These are phyloP conservation scores for Taxidea taxus DNA, from an alignment of 2,113 vertebrate species.

Conservation along the genomic window DNA sequence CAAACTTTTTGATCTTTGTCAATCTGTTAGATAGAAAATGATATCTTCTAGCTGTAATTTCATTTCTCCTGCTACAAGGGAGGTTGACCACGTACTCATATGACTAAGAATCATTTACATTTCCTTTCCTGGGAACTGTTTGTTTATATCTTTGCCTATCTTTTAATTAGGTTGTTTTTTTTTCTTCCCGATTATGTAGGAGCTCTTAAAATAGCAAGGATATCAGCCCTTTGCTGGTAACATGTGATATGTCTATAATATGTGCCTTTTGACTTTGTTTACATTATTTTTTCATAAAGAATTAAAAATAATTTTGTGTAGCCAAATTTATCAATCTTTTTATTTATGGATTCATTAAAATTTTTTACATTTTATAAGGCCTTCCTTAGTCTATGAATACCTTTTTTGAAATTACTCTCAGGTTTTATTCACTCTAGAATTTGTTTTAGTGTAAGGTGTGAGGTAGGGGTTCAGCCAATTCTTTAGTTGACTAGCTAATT, in stretches of 20 bases:
- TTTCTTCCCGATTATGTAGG: slow-evolving; percentile 34
- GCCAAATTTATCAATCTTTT: slow-evolving; percentile 42
- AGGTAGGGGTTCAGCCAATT: not conserved
- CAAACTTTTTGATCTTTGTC: slow-evolving; percentile 76
- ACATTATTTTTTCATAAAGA: slow-evolving; percentile 21
- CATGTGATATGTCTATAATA: slow-evolving; percentile 37
- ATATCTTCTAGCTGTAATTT: slow-evolving; percentile 52
- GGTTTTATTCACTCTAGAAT: slow-evolving; percentile 8
- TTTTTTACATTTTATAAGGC: not conserved
- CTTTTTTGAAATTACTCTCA: not conserved
- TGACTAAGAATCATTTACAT: slow-evolving; percentile 70
- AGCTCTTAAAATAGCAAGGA: slow-evolving; percentile 66
- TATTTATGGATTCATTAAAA: not conserved
- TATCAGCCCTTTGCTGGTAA: slow-evolving; percentile 56
- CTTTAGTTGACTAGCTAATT: not conserved
- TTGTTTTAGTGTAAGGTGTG: not conserved
- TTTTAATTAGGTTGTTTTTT: slow-evolving; percentile 67
- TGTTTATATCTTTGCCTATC: slow-evolving; percentile 66
- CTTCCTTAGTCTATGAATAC: not conserved
- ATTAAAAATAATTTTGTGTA: slow-evolving; percentile 54
- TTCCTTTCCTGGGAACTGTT: slow-evolving; percentile 71
- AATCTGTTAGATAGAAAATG: slow-evolving; percentile 77
- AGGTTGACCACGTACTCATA: slow-evolving; percentile 68
- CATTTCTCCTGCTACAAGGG: slow-evolving; percentile 62
- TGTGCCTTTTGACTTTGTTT: slow-evolving; percentile 67